Conservation (phyloP, 2,113 vertebrate species). For the Speoplatyrhinus poulsoni region DNA sequence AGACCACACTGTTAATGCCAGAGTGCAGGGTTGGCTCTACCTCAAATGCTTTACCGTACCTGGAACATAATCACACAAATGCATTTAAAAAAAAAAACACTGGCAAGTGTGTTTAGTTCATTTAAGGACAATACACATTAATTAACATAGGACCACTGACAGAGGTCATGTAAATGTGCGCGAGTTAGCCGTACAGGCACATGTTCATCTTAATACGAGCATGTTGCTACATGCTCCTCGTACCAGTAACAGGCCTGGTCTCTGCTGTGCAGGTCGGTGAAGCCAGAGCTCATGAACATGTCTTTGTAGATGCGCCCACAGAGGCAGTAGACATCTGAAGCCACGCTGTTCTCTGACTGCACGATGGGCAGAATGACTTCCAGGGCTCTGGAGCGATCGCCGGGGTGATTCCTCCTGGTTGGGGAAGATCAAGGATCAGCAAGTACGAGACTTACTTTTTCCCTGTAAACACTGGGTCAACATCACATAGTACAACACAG, state of each 20-base stretch:
- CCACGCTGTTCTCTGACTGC: conserved; percentile 65
- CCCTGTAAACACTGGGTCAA: no score
- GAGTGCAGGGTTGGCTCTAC: conserved; percentile 87
- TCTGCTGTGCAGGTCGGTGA: conserved; percentile 73
- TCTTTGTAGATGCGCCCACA: conserved; percentile 94
- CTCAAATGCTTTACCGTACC: conserved; percentile 88
- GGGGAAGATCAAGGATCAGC: not conserved
- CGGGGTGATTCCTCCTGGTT: conserved; percentile 81
- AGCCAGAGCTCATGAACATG: conserved; percentile 84
- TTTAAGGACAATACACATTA: no score
- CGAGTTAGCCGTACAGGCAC: no score
- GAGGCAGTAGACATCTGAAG: conserved; percentile 86
- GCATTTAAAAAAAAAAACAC: not conserved
- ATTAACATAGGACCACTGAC: no score
- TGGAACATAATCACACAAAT: conserved; percentile 44
- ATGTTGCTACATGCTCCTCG: not conserved
- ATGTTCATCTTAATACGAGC: no score
- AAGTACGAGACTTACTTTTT: not conserved
- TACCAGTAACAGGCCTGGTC: conserved; percentile 87
- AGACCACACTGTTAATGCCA: conserved; percentile 84
- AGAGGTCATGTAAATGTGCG: no score
- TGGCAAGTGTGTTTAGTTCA: not conserved
- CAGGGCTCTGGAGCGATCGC: conserved; percentile 86
- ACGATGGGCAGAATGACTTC: conserved; percentile 81
- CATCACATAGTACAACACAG: not conserved